phyloP scores from a whole-genome alignment of 2,888 invertebrate genomes.

The Pristionchus maxplancki region DNA sequence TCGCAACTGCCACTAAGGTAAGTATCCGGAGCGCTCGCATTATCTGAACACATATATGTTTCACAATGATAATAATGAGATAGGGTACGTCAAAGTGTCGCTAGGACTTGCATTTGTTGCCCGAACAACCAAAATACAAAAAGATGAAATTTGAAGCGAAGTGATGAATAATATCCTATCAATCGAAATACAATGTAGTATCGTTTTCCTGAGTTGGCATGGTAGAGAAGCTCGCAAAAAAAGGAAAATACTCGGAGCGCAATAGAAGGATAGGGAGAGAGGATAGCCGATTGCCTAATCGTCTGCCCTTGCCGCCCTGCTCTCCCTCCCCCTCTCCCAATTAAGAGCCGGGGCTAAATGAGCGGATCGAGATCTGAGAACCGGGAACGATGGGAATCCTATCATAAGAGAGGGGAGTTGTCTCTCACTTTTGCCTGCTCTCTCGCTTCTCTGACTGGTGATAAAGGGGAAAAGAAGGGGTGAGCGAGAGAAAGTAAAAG shows the following conservation, averaged over 20 bases:
- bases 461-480: neutral
- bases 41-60: neutral
- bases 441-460: too few species aligned
- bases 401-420: neutral
- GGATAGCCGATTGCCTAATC: neutral
- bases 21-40: slow-evolving; percentile 11
- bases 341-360: neutral
- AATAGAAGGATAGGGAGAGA: neutral
- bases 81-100: neutral
- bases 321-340: neutral
- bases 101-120: too few species aligned
- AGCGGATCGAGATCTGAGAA: neutral
- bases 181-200: too few species aligned
- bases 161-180: too few species aligned
- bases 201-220: too few species aligned
- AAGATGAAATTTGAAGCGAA: too few species aligned
- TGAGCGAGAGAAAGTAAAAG: slow-evolving; percentile 9
- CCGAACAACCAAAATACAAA: too few species aligned
- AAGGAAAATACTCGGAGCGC: neutral
- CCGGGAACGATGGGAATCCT: neutral
- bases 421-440: too few species aligned
- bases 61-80: neutral
- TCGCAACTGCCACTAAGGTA: neutral
- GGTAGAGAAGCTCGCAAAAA: too few species aligned
- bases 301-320: neutral